Evolutionary conservation across 2,113 vertebrate genomes (phyloP), one percentile per base, ranked within the genome.

Genomic region (rabbit (Oryctolagus cuniculus)): DNA sequence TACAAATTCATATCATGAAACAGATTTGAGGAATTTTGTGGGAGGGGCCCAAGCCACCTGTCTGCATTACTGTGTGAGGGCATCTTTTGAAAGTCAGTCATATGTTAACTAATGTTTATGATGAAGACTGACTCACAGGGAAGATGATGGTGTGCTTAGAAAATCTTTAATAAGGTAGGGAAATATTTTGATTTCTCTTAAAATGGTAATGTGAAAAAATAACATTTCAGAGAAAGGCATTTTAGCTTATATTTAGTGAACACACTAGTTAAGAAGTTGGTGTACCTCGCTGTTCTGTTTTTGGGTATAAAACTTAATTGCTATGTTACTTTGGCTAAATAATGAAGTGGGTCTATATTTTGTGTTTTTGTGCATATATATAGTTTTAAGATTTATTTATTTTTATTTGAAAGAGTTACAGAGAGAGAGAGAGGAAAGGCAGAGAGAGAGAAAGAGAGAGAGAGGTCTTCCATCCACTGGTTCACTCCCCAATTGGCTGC

Each of bases 101-200:
- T 24, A n/a, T 2, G 70, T 38, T 87, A 81, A 85, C 44, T 79
- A 21, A 77, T 84, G 24, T 49, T 89, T 78, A 9, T 61, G 24
- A 77, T 70, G 61, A 64, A 74, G 66, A 78, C n/a, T 89, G 51
- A 91, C 53, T 75, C 38, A 3, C 21, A 34, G 55, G n/a, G 90
- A 75, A 81, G n/a, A 63, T 78, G 77, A 49, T 73, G 34, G 16
- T 38, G 5, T 88, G 19, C 88, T 80, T 74, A 74, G 61, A 86
- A 81, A 66, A 24, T 78, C 38, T 81, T 83, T 85, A 85, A 16
- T 63, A 53, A 70, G 36, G 29, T 90, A 63, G 66, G 36, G 31
- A 61, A 90, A 31, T 74, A 36, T 89, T 89, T 77, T 58, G 24
- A 36, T 93, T 97, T 77, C 64, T 94, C 24, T 80, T 81, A 87